Percentiles rank a stretch among this genome's conserved stretches.
Evolutionary conservation across 1,140 invertebrate genomes (phyloP).

Genomic region (Heliconius himera): DNA sequence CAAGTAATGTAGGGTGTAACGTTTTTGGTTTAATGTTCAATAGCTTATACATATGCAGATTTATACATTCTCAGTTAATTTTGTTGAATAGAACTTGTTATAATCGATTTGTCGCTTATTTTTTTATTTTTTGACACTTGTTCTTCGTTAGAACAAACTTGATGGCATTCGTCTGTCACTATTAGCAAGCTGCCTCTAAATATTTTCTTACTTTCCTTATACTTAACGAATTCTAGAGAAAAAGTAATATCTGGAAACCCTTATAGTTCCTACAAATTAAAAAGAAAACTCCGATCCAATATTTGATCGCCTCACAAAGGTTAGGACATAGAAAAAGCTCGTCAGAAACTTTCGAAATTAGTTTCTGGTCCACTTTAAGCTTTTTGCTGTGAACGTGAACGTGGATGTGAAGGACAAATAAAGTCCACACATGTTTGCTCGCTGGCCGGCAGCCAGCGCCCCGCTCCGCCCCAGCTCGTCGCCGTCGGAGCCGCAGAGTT

Average conservation of each 20-base stretch:
- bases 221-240: too few species aligned
- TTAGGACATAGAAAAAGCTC: not conserved
- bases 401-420: slow-evolving; percentile 4
- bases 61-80: too few species aligned
- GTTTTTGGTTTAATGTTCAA: not conserved
- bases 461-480: not conserved
- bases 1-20: not conserved
- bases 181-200: too few species aligned
- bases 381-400: not conserved
- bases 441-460: not conserved
- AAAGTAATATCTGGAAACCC: not conserved
- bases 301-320: slow-evolving; percentile 8
- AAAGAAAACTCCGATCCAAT: not conserved
- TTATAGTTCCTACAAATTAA: not conserved
- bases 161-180: too few species aligned
- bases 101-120: too few species aligned
- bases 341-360: slow-evolving; percentile 13
- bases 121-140: too few species aligned
- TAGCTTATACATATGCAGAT: not conserved
- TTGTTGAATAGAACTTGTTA: too few species aligned
- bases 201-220: too few species aligned
- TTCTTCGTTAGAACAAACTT: too few species aligned
- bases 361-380: slow-evolving; percentile 6
- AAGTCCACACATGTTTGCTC: not conserved
- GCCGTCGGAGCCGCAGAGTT: not conserved